Conservation (phyloP, 2,113 vertebrate genomes). For the Syrrhaptes paradoxus region DNA sequence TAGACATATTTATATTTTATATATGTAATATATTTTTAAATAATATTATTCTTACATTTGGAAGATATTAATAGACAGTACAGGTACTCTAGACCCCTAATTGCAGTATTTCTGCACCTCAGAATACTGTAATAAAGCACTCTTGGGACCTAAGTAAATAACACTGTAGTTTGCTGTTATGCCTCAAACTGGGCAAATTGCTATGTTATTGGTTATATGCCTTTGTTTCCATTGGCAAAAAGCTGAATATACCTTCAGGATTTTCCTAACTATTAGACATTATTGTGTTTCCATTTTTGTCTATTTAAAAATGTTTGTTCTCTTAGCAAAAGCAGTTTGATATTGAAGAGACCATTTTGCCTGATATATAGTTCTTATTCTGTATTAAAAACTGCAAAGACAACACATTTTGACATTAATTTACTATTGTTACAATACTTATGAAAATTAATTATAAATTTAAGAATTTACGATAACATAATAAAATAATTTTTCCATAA, state of each 20-base stretch:
- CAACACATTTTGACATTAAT: slow-evolving; percentile 48
- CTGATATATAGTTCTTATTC: background rate
- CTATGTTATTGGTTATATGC: background rate
- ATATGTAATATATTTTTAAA: background rate
- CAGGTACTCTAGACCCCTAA: background rate
- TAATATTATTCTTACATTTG: background rate
- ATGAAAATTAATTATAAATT: slow-evolving; percentile 49
- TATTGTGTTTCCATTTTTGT: background rate
- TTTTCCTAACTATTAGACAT: background rate
- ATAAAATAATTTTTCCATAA: slow-evolving; percentile 39
- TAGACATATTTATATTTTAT: background rate
- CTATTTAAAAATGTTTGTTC: background rate
- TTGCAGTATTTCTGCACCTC: background rate
- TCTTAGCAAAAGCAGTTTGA: background rate
- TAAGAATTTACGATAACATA: slow-evolving; percentile 23
- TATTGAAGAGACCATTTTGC: background rate
- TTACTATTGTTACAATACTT: slow-evolving; percentile 20
- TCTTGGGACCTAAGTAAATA: background rate
- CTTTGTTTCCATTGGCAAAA: background rate
- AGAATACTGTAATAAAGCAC: background rate
- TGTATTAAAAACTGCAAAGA: slow-evolving; percentile 8
- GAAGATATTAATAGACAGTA: background rate
- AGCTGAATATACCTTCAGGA: background rate
- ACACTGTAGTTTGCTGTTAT: background rate
- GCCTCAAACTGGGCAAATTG: background rate